phyloP scores from a whole-genome alignment of 2,888 invertebrate genomes.

The Auanema sp. region DNA sequence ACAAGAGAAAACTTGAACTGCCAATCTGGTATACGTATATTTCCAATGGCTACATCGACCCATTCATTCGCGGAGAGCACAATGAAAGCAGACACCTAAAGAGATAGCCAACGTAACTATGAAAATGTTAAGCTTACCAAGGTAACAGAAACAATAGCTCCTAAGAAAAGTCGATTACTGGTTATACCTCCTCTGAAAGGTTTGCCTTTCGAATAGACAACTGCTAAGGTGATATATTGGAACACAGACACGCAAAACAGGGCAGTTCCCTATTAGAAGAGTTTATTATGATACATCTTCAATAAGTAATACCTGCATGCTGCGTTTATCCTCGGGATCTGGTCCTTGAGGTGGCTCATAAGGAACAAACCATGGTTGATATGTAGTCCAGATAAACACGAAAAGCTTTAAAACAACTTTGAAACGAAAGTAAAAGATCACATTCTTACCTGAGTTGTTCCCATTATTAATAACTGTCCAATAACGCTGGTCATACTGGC shows the following conservation, averaged over 20 bases:
- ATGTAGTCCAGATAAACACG: constrained; percentile 51
- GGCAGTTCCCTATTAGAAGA: constrained; percentile 72
- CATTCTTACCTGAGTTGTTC: constrained; percentile 70
- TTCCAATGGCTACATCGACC: constrained; percentile 38
- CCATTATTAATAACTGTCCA: constrained; percentile 73
- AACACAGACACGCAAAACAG: constrained; percentile 75
- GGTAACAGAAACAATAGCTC: constrained; percentile 35
- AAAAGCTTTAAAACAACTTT: constrained; percentile 40
- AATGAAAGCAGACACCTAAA: constrained; percentile 22
- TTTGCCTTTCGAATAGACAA: constrained; percentile 76
- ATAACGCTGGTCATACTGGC: constrained; percentile 75
- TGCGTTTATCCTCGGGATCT: constrained; percentile 70
- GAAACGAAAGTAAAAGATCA: neutral
- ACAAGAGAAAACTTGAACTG: constrained; percentile 46
- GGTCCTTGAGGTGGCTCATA: constrained; percentile 67
- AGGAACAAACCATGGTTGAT: constrained; percentile 61
- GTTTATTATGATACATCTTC: neutral
- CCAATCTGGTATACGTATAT: constrained; percentile 48
- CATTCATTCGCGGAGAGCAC: constrained; percentile 41
- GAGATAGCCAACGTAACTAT: neutral
- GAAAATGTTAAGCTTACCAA: constrained; percentile 22
- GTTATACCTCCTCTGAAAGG: constrained; percentile 32
- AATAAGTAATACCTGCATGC: constrained; percentile 70
- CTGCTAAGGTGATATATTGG: constrained; percentile 79
- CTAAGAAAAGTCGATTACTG: constrained; percentile 30